Conservation (phyloP, 2,888 invertebrate species). For the Dinocampus coccinellae region DNA sequence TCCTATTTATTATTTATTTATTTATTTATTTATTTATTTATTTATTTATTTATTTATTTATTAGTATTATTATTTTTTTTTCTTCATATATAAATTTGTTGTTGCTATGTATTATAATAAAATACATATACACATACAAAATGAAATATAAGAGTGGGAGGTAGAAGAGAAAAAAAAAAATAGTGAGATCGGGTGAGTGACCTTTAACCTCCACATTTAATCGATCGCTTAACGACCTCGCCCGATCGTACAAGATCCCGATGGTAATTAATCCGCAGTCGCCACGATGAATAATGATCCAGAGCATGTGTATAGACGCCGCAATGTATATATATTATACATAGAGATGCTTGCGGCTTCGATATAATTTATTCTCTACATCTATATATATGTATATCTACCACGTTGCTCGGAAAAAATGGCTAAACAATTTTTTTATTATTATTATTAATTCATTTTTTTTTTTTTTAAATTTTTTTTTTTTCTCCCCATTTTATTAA, state of each 20-base stretch:
- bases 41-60: no score
- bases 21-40: no score
- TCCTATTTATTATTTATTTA: no score
- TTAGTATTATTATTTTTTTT: no score
- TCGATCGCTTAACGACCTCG: constrained; percentile 65
- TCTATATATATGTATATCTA: not conserved
- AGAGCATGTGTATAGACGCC: constrained; percentile 36
- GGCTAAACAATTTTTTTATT: not conserved
- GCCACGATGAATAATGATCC: constrained; percentile 39
- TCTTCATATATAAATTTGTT: constrained; percentile 4
- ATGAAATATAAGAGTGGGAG: not conserved
- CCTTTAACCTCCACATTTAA: constrained; percentile 61
- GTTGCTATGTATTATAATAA: not conserved
- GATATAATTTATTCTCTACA: constrained; percentile 8
- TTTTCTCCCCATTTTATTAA: not conserved
- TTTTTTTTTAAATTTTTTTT: not conserved
- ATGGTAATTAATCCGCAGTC: constrained; percentile 64
- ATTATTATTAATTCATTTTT: no score
- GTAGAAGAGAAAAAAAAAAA: constrained; percentile 13
- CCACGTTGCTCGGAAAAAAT: not conserved
- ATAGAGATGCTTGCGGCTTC: not conserved
- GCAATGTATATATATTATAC: not conserved
- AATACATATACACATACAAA: not conserved
- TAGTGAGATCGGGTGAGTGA: constrained; percentile 47
- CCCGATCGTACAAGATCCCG: constrained; percentile 60